A percentile compares a stretch with the other conserved stretches of the same genome.
Evolutionary conservation across 2,113 vertebrate species (phyloP).

Genomic region (Pholis gunnellus): DNA sequence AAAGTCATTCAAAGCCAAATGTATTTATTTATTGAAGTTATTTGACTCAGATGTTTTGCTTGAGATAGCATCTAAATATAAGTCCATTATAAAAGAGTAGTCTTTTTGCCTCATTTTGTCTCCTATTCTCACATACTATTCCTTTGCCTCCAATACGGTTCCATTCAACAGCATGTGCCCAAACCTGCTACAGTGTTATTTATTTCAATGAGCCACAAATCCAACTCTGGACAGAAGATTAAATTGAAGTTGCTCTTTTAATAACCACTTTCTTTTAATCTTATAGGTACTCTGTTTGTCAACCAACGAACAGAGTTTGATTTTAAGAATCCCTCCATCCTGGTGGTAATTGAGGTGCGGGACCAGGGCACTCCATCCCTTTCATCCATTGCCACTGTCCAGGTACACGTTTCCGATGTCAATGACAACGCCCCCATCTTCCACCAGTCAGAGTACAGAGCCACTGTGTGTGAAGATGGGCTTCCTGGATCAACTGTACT

Average conservation of each 20-base stretch:
- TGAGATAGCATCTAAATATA: constrained; percentile 46
- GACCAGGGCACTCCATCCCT: constrained; percentile 89
- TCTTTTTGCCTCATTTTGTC: constrained; percentile 16
- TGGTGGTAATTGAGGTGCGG: constrained; percentile 90
- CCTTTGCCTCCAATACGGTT: constrained; percentile 18
- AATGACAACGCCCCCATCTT: constrained; percentile 94
- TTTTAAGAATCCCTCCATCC: constrained; percentile 84
- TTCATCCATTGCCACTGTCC: constrained; percentile 87
- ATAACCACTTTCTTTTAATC: constrained; percentile 5
- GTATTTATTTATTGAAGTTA: not conserved
- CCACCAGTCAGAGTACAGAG: constrained; percentile 86
- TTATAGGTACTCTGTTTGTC: constrained; percentile 88
- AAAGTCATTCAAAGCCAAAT: constrained; percentile 46
- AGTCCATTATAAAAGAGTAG: constrained; percentile 27
- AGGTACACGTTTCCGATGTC: constrained; percentile 91
- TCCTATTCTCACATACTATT: constrained; percentile 13
- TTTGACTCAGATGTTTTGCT: constrained; percentile 55
- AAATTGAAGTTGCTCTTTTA: not conserved
- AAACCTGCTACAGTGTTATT: not conserved
- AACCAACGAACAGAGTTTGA: constrained; percentile 84
- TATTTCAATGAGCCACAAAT: not conserved
- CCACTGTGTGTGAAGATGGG: constrained; percentile 90
- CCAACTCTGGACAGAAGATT: not conserved
- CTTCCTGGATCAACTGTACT: constrained; percentile 91
- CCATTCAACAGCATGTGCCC: not conserved